These are phyloP conservation scores for Drosophila cardini DNA, from an alignment of 1,140 invertebrate species.

Conservation along the genomic window DNA sequence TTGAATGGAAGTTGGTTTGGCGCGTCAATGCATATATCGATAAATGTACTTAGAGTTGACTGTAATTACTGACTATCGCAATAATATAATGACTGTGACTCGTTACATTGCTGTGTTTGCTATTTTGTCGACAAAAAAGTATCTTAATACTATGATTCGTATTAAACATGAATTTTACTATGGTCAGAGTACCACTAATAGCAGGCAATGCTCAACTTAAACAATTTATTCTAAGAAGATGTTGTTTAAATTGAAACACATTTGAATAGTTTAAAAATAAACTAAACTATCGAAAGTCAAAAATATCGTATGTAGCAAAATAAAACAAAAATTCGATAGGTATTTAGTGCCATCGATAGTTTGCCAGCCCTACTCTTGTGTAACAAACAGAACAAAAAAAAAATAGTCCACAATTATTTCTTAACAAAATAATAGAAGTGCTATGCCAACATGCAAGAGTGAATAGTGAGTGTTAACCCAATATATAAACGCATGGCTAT, in stretches of 20 bases:
- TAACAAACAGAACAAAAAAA: slow-evolving; percentile 51
- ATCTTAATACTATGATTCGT: not conserved
- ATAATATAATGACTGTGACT: not conserved
- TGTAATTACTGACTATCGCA: slow-evolving; percentile 8
- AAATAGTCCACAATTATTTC: slow-evolving; percentile 34
- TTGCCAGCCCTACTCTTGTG: slow-evolving; percentile 40
- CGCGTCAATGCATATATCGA: not conserved
- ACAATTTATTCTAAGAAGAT: too few relatives aligned
- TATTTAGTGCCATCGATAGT: slow-evolving; percentile 24
- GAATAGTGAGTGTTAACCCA: slow-evolving; percentile 40
- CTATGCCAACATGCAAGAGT: slow-evolving; percentile 43
- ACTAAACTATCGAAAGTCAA: too few relatives aligned
- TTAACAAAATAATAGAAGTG: slow-evolving; percentile 46
- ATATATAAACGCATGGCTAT: not conserved
- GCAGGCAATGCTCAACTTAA: too few relatives aligned
- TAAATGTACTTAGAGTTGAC: not conserved
- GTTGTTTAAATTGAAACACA: too few relatives aligned
- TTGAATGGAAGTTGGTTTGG: too few relatives aligned
- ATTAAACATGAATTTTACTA: not conserved
- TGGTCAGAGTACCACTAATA: too few relatives aligned
- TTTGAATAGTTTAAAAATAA: too few relatives aligned
- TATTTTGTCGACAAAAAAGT: not conserved
- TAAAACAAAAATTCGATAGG: not conserved
- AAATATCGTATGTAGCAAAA: too few relatives aligned
- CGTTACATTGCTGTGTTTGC: not conserved